Percentiles rank a stretch among this genome's conserved stretches.
Conservation (phyloP, 2,797 vertebrate species). For the Muraenolepis orangiensis region DNA sequence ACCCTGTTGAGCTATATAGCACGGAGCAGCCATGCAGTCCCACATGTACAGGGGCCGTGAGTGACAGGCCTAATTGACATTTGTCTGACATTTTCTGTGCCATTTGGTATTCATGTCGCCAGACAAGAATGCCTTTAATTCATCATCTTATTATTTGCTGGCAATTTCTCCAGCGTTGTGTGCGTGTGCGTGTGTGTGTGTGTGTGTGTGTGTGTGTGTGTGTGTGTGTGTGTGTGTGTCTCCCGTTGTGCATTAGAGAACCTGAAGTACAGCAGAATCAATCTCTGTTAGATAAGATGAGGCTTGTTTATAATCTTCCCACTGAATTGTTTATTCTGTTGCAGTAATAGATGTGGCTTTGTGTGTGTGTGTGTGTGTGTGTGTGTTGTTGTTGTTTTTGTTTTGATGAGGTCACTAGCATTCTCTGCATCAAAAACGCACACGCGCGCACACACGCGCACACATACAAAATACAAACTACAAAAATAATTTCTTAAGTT, state of each 20-base stretch:
- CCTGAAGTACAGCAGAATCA: not conserved
- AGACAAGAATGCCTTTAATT: constrained; percentile 43
- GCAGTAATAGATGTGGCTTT: not conserved
- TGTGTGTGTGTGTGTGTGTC: no score
- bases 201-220: no score
- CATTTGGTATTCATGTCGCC: constrained; percentile 52
- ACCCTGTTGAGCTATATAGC: not conserved
- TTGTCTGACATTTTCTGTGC: constrained; percentile 68
- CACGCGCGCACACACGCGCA: not conserved
- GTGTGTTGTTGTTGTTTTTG: constrained; percentile 32
- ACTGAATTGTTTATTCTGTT: not conserved
- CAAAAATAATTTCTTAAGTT: no score
- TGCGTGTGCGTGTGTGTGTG: no score
- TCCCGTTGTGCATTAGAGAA: not conserved
- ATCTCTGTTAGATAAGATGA: not conserved
- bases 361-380: constrained; percentile 16
- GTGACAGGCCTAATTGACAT: constrained; percentile 59
- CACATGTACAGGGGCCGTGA: constrained; percentile 47
- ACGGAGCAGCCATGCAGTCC: not conserved
- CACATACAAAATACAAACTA: constrained; percentile 15
- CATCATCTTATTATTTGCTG: constrained; percentile 54
- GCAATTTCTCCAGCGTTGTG: constrained; percentile 46
- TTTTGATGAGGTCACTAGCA: constrained; percentile 40
- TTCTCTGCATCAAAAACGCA: constrained; percentile 14
- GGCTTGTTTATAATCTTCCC: not conserved